phyloP scores from a whole-genome alignment of 1,140 invertebrate species.

The Papilio polyxenes region DNA sequence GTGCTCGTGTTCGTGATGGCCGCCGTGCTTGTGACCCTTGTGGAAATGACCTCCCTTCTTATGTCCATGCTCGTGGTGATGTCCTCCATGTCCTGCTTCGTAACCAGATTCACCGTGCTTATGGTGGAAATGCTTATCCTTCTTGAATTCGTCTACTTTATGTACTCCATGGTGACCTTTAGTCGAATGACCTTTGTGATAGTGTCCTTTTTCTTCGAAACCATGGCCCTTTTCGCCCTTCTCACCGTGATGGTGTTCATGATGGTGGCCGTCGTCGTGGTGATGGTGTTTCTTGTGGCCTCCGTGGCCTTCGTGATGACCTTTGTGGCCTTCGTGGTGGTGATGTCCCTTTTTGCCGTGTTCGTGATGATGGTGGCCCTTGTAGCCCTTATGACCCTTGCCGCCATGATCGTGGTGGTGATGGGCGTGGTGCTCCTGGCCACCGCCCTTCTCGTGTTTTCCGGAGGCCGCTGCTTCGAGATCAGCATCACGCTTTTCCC shows the following conservation, averaged over 20 bases:
- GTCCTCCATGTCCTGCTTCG: constrained; percentile 83
- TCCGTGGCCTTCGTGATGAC: constrained; percentile 85
- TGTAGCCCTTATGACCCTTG: constrained; percentile 78
- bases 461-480: constrained; percentile 63
- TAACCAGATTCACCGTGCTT: constrained; percentile 87
- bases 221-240: constrained; percentile 84
- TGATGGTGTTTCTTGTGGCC: constrained; percentile 88
- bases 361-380: constrained; percentile 84
- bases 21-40: constrained; percentile 84
- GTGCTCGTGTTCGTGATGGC: constrained; percentile 84
- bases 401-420: constrained; percentile 80
- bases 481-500: constrained; percentile 62
- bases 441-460: constrained; percentile 72
- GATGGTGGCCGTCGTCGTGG: constrained; percentile 86
- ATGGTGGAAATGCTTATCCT: constrained; percentile 84
- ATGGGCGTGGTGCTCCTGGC: constrained; percentile 76
- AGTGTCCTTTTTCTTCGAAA: constrained; percentile 82
- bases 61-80: constrained; percentile 84
- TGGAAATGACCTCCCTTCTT: constrained; percentile 86
- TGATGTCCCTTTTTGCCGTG: constrained; percentile 87
- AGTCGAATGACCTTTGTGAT: constrained; percentile 88
- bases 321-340: constrained; percentile 85
- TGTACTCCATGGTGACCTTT: constrained; percentile 89
- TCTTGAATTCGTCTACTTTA: constrained; percentile 86
- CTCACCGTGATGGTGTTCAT: constrained; percentile 85